Conservation (phyloP, 2,888 invertebrate genomes). For the Oxystoma pomonae region DNA sequence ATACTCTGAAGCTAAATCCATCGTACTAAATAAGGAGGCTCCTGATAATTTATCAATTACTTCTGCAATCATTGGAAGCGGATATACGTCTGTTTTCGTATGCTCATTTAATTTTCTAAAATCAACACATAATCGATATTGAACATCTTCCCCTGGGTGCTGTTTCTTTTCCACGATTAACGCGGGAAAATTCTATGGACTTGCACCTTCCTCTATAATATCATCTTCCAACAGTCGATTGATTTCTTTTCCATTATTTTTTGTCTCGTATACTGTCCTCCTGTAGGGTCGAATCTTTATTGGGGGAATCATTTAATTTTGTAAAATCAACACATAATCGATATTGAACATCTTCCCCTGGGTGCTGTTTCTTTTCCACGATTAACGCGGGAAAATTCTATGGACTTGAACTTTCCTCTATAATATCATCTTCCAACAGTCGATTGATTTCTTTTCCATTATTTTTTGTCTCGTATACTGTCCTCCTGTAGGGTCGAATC, state of each 20-base stretch:
- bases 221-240: too few relatives aligned
- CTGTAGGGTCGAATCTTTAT: slow-evolving; percentile 6
- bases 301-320: too few relatives aligned
- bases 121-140: slow-evolving; percentile 24
- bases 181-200: slow-evolving; percentile 37
- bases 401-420: slow-evolving; percentile 28
- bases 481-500: slow-evolving; percentile 6
- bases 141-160: slow-evolving; percentile 15
- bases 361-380: slow-evolving; percentile 29
- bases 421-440: background rate
- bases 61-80: slow-evolving; percentile 28
- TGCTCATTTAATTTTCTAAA: slow-evolving; percentile 21
- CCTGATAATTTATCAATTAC: slow-evolving; percentile 27
- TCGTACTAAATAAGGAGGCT: background rate
- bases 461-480: background rate
- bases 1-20: slow-evolving; percentile 23
- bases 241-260: too few relatives aligned
- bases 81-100: slow-evolving; percentile 21
- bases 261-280: too few relatives aligned
- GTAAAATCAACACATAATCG: too few relatives aligned
- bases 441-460: background rate
- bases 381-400: slow-evolving; percentile 38
- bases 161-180: slow-evolving; percentile 38
- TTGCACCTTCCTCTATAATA: slow-evolving; percentile 25
- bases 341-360: slow-evolving; percentile 15